Base-by-base conservation (phyloP, 2,797 vertebrate genomes). In the Enteromius paludinosus region DNA sequence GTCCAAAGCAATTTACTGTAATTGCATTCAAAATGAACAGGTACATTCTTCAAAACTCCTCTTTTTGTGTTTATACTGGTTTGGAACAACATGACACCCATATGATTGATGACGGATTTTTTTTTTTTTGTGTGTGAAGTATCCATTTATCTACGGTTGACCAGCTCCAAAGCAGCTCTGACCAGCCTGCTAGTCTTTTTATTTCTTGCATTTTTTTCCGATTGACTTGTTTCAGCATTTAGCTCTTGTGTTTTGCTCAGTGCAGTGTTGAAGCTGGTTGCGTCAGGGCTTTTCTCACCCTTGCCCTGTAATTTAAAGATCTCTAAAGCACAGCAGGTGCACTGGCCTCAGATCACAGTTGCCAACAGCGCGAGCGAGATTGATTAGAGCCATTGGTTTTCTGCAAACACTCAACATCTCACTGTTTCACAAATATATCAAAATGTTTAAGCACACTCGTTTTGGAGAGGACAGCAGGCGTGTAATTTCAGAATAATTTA, bases 251-350 rank as follows among this genome's bases (percentile, higher is more conserved):
- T 59, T 61, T 54, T 70, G n/a, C 38, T 80, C 70, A 41, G 15
- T 75, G 10, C 43, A 38, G 43, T 33, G 8, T 20, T 49, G 47
- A 47, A 82, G 49, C 59, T 70, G 43, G 47, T 64, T 80, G 73
- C 18, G 30, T 81, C 65, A 4, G 52, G 61, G 70, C 33, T 80
- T 68, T 81, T 85, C 41, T 85, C 33, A 79, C 38, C 70, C 18
- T 4, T 74, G 28, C n/a, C 52, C 35, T 25, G 11, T 38, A 43
- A 69, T 59, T 71, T 76, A 68, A 76, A 81, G 73, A 65, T 78
- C 45, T 79, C 77, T 68, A 30, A 77, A 79, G 23, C 71, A 33
- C 64, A 76, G 79, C 86, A 87, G 79, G 82, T 86, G 78, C 61
- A 64, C 71, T 80, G 86, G 76, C 23, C 1, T 49, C 23, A 62